Evolutionary conservation across 2,888 invertebrate species (phyloP), one percentile per base, ranked within the genome.

Genomic region (Anorthoa munda): DNA sequence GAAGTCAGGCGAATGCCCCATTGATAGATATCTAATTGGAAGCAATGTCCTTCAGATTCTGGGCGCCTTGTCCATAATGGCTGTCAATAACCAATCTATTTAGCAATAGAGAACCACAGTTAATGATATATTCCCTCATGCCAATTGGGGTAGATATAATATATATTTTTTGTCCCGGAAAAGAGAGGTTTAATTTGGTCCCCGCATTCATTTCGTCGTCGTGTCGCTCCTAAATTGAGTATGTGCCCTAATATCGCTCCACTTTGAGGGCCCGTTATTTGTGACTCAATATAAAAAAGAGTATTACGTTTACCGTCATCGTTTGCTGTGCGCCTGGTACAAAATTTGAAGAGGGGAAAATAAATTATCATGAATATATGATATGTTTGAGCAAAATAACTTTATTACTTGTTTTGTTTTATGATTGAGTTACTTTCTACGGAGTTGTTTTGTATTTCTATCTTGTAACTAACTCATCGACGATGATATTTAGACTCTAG

Each of bases 201-300:
- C 72, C 59, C 55, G 48, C 72, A 83, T 79, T 79, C 66, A 79
- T 79, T 82, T 71, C 59, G 59, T 55, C 51, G 63, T 51, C 72
- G 79, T 83, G 72, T 78, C 46, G 79, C 64, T 55, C 66, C 79
- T 56, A 83, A 83, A 83, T 82, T 79, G 83, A 78, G 79, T 82
- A 82, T 82, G 79, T 79, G 63, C 79, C 61, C 46, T 71, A 71
- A 82, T 78, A 70, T 51, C 79, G 55, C 59, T 59, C 63, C 79
- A 18, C 79, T 79, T 79, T 78, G 79, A 79, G 72, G 18, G 53
- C 79, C 31, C 66, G 72, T 83, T 78, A 66, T 82, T 79, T 79
- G 72, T 78, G 79, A 60, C 79, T 64, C 66, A 71, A 79, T 71
- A 79, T 79, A 78, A 79, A 79, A 67, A 66, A 82, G 72, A 67